Evolutionary conservation across 1,140 invertebrate genomes (phyloP), one percentile per base, ranked within the genome.

Genomic region (Gonatopus flavifemur): DNA sequence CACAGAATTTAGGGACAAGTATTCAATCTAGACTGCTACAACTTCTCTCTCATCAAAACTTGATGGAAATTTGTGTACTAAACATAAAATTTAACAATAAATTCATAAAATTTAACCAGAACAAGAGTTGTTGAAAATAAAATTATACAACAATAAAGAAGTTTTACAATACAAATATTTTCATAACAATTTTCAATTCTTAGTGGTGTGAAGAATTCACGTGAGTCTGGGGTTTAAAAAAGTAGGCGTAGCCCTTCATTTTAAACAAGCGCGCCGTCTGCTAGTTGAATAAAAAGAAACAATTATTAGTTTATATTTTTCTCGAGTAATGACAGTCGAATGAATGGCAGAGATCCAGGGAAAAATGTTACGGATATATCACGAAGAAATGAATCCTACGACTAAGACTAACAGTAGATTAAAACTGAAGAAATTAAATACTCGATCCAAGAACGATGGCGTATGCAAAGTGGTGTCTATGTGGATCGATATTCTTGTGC

Each of bases 161-260:
- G 9, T 37, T 37, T 37, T 16, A 37, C 7, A 8, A 9, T 6
- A 13, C 22, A 38, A 3, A 20, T 3, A 30, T 5, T 24, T 3
- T 20, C 33, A 10, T 10, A 43, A 43, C 25, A 15, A 36, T 20
- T 30, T 42, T 28, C 10, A 35, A 18, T 53, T 15, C 36, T 40
- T 36, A n/a, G n/a, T n/a, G n/a, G n/a, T n/a, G n/a, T n/a, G n/a
- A 33, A 45, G 40, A 45, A 67, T 70, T 77, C 73, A 77, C 73
- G 73, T 77, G 73, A 76, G 70, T 54, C 50, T 45, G 45, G 46
- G 49, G 46, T 57, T 61, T 56, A 60, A 64, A 66, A 63, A 72
- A 69, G 66, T 71, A 77, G 74, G 74, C 74, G 74, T 77, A 76
- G 73, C 69, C 74, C 67, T 66, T 42, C 30, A 28, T 18, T 3